Evolutionary conservation across 2,113 vertebrate species (phyloP), one percentile per base, ranked within the genome.

Genomic region (Geococcyx californianus): DNA sequence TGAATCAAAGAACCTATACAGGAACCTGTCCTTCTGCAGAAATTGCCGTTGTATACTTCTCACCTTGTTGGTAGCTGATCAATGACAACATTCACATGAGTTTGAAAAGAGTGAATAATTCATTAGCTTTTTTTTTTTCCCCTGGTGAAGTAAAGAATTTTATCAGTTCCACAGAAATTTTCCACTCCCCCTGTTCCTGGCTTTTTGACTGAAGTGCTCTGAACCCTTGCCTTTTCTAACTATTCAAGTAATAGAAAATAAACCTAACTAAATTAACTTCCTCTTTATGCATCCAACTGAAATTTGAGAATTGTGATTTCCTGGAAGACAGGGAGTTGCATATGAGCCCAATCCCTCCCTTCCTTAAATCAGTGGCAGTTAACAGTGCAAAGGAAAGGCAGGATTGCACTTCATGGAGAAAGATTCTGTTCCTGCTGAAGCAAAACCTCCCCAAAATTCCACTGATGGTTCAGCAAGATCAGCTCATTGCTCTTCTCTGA

Each of bases 161-260:
- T 42, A 33, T 38, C 55, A 80, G 58, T 36, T 40, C 54, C 76
- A 34, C 1, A 60, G 68, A 90, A 89, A 31, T 77, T 95, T 97
- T 98, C 95, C 95, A 96, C 92, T 97, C 94, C 95, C 93, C 68
- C 6, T 51, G 91, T 89, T 97, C 95, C 91, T 85, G 89, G 84
- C 85, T 96, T 91, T 97, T 93, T 73, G 95, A 97, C 86, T 21
- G n/a, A 82, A 93, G 73, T 80, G 75, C 84, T 54, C 80, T 63
- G 45, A 67, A 69, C 51, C 79, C 67, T 49, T 72, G 56, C 87
- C 58, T 15, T 89, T 93, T 82, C 69, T 54, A 94, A 70, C 63
- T 76, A 82, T 23, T 18, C 36, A 76, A 90, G 76, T 59, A 68
- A 82, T 26, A 68, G 78, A 87, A 95, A 13, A 49, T 33, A 83